Conservation (phyloP, 2,797 vertebrate genomes). For the Chiloscyllium punctatum region DNA sequence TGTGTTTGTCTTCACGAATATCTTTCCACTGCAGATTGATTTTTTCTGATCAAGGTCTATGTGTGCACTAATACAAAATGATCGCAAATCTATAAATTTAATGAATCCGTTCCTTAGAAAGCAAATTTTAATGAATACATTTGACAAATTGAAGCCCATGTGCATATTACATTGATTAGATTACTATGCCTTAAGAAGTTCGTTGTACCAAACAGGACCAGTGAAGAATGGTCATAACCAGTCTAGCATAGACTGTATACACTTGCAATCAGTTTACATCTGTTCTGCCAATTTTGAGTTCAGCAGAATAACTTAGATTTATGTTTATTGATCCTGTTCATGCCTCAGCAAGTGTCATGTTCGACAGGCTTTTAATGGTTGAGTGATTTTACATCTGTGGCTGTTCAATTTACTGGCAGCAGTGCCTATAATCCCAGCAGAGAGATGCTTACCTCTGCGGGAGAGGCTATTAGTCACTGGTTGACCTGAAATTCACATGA, state of each 20-base stretch:
- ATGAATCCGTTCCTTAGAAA: not conserved
- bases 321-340: constrained; percentile 61
- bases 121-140: constrained; percentile 9
- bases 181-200: not conserved
- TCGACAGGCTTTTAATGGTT: constrained; percentile 58
- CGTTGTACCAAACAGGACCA: not conserved
- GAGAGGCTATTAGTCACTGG: constrained; percentile 56
- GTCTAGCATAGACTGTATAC: not conserved
- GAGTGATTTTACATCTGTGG: constrained; percentile 54
- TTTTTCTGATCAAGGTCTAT: not conserved
- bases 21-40: not conserved
- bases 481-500: constrained; percentile 59
- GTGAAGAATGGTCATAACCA: not conserved
- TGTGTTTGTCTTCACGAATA: not conserved
- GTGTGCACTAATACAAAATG: constrained; percentile 3
- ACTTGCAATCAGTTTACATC: constrained; percentile 38
- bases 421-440: constrained; percentile 53
- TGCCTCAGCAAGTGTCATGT: constrained; percentile 52
- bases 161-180: not conserved
- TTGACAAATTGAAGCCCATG: constrained; percentile 1
- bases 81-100: not conserved
- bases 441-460: constrained; percentile 26
- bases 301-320: constrained; percentile 48
- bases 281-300: constrained; percentile 49
- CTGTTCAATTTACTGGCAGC: constrained; percentile 41